These are phyloP conservation scores for Chionomys nivalis DNA, from an alignment of 2,113 vertebrate species.

Conservation along the genomic window DNA sequence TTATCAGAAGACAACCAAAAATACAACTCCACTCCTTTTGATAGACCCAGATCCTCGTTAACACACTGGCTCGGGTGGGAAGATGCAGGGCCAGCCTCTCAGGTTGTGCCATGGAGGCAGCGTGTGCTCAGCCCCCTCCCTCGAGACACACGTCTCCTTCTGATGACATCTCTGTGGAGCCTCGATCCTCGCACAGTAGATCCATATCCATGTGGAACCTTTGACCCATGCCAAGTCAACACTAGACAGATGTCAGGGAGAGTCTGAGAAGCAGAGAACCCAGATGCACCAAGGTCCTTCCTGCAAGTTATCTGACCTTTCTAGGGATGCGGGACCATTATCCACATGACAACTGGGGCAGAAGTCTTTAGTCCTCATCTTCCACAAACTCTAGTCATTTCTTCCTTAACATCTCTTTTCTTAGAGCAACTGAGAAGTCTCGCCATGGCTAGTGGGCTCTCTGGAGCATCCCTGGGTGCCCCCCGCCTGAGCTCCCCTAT, in stretches of 20 bases:
- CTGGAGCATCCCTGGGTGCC: background rate
- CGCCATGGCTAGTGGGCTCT: background rate
- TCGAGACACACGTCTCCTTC: background rate
- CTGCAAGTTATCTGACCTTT: background rate
- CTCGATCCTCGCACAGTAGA: accelerated
- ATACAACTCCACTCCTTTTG: background rate
- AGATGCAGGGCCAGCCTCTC: background rate
- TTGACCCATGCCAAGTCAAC: background rate
- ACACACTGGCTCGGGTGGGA: background rate
- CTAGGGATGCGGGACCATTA: accelerated
- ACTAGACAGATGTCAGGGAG: background rate
- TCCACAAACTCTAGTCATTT: background rate
- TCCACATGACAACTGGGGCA: background rate
- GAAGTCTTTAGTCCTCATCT: background rate
- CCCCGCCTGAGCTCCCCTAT: background rate
- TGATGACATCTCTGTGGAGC: background rate
- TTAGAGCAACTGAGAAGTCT: background rate
- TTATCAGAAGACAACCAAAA: background rate
- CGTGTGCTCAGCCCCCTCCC: background rate
- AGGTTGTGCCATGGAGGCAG: background rate
- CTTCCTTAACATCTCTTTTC: too few relatives aligned
- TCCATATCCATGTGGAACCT: background rate
- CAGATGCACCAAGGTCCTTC: background rate
- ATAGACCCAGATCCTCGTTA: too few relatives aligned
- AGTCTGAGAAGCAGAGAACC: background rate